phyloP scores from a whole-genome alignment of 2,113 vertebrate genomes.

The Rhadina sibilatrix region DNA sequence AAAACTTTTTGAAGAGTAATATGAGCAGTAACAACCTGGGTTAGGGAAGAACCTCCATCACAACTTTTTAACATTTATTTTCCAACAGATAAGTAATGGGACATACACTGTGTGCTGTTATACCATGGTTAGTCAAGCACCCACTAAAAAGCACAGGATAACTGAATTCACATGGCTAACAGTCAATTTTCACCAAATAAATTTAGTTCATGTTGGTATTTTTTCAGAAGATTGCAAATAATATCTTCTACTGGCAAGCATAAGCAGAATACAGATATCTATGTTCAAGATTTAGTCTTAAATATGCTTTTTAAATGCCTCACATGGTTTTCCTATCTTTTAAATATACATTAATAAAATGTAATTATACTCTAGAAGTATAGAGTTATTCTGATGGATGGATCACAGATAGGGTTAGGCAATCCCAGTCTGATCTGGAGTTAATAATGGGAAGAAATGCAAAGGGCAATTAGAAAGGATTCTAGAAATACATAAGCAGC shows the following conservation, averaged over 20 bases:
- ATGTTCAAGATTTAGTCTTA: neutral
- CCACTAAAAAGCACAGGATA: neutral
- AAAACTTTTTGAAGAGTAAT: neutral
- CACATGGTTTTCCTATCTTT: neutral
- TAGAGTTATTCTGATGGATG: neutral
- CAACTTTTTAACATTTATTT: neutral
- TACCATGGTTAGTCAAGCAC: fast-evolving
- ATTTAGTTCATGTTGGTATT: neutral
- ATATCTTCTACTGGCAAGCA: neutral
- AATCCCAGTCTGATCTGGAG: neutral
- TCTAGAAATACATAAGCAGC: neutral
- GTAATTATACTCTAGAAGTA: neutral
- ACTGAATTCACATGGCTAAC: neutral
- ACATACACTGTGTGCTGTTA: neutral
- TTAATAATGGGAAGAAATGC: neutral
- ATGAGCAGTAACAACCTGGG: neutral
- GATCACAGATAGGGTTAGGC: neutral
- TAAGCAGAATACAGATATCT: neutral
- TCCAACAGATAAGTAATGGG: neutral
- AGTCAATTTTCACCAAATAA: neutral
- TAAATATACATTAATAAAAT: neutral
- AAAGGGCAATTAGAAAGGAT: neutral
- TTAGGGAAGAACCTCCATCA: neutral
- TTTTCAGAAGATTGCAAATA: neutral
- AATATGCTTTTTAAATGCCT: neutral